phyloP scores from a whole-genome alignment of 2,888 invertebrate species.

The Tetheella fluctuosa region DNA sequence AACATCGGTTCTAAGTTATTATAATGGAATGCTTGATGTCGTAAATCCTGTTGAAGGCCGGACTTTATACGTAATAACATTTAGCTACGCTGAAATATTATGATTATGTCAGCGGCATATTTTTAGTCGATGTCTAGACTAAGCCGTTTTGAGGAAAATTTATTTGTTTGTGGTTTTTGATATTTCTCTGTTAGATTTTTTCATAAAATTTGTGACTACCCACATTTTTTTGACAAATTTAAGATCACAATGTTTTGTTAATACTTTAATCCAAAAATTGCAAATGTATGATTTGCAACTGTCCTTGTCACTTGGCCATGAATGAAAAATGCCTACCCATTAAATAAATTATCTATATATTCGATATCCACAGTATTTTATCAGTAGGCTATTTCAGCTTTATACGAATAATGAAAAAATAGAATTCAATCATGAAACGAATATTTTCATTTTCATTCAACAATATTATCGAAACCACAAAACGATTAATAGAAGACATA shows the following conservation, averaged over 20 bases:
- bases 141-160: neutral
- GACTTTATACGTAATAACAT: constrained; percentile 16
- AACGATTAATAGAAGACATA: neutral
- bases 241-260: too few species aligned
- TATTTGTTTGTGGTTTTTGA: too few species aligned
- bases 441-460: neutral
- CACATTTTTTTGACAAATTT: too few species aligned
- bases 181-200: too few species aligned
- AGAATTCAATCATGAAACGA: neutral
- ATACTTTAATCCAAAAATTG: too few species aligned
- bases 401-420: neutral
- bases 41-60: constrained; percentile 34
- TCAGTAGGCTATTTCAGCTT: too few species aligned
- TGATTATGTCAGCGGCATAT: neutral
- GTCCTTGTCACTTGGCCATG: too few species aligned
- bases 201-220: neutral
- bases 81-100: constrained; percentile 17
- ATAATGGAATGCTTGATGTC: constrained; percentile 39
- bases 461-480: neutral
- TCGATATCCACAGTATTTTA: too few species aligned
- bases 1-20: constrained; percentile 40
- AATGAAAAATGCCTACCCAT: too few species aligned
- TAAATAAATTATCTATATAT: too few species aligned
- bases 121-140: neutral
- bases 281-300: too few species aligned